Evolutionary conservation across 2,888 invertebrate species (phyloP), one percentile per base, ranked within the genome.

Genomic region (Brachyptera risi): DNA sequence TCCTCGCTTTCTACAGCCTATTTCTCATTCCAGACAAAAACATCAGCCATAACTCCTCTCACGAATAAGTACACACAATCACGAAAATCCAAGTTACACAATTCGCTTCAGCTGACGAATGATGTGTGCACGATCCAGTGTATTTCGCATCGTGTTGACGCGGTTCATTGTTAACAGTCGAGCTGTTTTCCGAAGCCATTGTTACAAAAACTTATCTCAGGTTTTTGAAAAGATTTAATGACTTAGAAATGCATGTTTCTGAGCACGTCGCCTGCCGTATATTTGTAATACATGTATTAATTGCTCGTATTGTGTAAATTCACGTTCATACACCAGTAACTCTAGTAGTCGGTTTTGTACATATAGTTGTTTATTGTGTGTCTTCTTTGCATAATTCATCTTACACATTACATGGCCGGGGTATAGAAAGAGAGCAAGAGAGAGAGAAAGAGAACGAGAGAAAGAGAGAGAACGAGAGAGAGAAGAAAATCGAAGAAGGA

Each of bases 251-350:
- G 54, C 19, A 35, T 54, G 54, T 35, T 54, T 54, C 35, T 37
- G 37, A 54, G 54, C 37, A 37, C 37, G 37, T 19, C n/a, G n/a
- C 5, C 31, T 35, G 17, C 54, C 17, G 21, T 13, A 21, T 37
- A 15, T 31, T 21, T 2, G 21, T 24, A n/a, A n/a, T n/a, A n/a
- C n/a, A n/a, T 47, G 24, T 15, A 51, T 54, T 54, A 54, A 54
- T 31, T 54, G 54, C 54, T 54, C 54, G 54, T 54, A 54, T 54
- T 54, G 54, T 54, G 54, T 54, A 54, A 54, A 54, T 37, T 54
- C 37, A 37, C 54, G 54, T 37, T 15, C 19, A 17, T 51, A 26
- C 31, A 51, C n/a, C 26, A 24, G 27, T 49, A 31, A 17, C 50
- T 17, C 15, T n/a, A 24, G 50, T 42, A 7, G 42, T 42, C 19